Conservation (phyloP, 2,113 vertebrate species). For the Engraulis encrasicolus region DNA sequence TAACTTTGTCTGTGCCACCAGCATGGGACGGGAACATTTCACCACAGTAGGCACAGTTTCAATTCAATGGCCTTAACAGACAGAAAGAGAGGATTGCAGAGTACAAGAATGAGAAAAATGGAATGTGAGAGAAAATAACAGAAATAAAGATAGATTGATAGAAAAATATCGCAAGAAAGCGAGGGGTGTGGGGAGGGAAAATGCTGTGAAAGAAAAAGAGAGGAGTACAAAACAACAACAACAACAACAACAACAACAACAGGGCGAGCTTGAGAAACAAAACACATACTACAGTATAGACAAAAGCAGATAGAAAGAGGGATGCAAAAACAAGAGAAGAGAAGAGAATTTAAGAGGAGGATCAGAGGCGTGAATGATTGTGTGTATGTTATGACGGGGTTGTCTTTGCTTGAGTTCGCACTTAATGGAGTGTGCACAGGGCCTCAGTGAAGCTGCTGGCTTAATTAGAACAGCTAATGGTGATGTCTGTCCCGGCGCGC, state of each 20-base stretch:
- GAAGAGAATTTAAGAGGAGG: background rate
- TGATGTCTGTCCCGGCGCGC: background rate
- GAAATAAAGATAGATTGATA: background rate
- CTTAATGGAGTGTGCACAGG: constrained; percentile 8
- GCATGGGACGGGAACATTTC: background rate
- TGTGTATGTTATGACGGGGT: background rate
- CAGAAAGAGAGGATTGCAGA: background rate
- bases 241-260: too few relatives aligned
- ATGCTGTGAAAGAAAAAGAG: too few relatives aligned
- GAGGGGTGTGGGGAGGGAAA: background rate
- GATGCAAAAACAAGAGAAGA: too few relatives aligned
- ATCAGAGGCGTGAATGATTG: background rate
- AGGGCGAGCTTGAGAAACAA: too few relatives aligned
- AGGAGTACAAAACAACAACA: too few relatives aligned
- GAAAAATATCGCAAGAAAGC: too few relatives aligned
- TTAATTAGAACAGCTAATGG: background rate
- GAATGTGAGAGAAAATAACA: background rate
- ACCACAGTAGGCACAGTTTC: background rate
- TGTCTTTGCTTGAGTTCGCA: constrained; percentile 1
- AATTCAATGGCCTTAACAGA: background rate
- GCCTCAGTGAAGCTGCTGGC: background rate
- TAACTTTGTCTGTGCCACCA: background rate
- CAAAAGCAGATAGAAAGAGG: too few relatives aligned
- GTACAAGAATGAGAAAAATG: background rate
- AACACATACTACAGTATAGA: too few relatives aligned